Base-by-base conservation (phyloP, 2,888 invertebrate genomes). In the Orthonevra nobilis region DNA sequence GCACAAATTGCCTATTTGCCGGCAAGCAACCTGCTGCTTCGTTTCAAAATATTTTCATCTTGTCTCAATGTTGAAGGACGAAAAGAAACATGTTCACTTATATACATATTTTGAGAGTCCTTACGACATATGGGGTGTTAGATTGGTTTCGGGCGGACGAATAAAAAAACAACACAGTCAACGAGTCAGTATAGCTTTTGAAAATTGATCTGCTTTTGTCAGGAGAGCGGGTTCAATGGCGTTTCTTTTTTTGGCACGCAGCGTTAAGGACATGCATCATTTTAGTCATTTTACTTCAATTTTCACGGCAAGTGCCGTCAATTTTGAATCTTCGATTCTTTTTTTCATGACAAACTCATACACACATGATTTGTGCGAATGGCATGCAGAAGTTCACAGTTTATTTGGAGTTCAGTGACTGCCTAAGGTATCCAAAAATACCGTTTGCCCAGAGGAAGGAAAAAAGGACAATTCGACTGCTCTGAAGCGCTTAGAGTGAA, bases 281-380 rank as follows among this genome's bases (percentile, higher is more conserved):
- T n/a, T n/a, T n/a, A n/a, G n/a, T n/a, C 48, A n/a, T 42, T 68
- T 30, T 12, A 58, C 42, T 36, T 60, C 46, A 32, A 54, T 75
- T 46, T 63, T 48, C 42, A n/a, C 48, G 48, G 48, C 46, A 48
- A 54, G 61, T 42, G 19, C 17, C 61, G 52, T 69, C 48, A 40
- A 28, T 56, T 56, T 54, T 46, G n/a, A n/a, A n/a, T n/a, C 40
- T n/a, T 19, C n/a, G 9, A 9, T 20, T 23, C 23, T 36, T 28
- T 30, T 14, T 20, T 26, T 28, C 0, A 12, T 26, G 23, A 2
- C 3, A 7, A 34, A 23, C n/a, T n/a, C n/a, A n/a, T n/a, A 20
- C 15, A 4, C 34, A 14, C 14, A 42, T 20, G 48, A 44, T 32
- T 26, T 56, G 32, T 38, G 12, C n/a, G 26, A 6, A 23, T 46